Base-by-base conservation (phyloP, 2,888 invertebrate genomes). In the Meliscaeva auricollis region DNA sequence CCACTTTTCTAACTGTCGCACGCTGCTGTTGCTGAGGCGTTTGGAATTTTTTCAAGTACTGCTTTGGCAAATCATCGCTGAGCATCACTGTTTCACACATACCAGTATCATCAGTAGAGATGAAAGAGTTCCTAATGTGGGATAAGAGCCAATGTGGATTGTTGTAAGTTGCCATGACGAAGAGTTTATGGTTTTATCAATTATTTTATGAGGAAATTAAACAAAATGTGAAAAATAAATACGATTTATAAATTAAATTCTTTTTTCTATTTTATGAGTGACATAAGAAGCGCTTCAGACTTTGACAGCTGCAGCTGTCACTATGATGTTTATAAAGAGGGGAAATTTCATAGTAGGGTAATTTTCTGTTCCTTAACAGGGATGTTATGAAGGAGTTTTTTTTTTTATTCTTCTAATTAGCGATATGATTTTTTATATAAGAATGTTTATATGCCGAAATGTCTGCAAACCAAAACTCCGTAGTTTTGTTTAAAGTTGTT, bases 31-130 rank as follows among this genome's bases (percentile, higher is more conserved):
- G 85, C 38, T 87, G 83, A 6, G 73, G 81, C 0, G 88, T 93
- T 93, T 90, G 93, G 92, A 87, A 93, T 89, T 88, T 93, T 72
- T 93, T 91, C 80, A 93, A 93, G 74, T 94, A 91, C 88, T 94
- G 93, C 89, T 94, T 94, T 22, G 96, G 95, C 88, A 96, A 94
- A 92, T 96, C 95, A 91, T 98, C 97, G 72, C 96, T 96, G 38
- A 96, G 94, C 96, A 98, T 97, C 70, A 98, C 96, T 89, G 96
- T 94, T 92, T 98, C 98, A 92, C 98, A 98, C 94, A 98, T 96
- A 76, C 98, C 97, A 89, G 98, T 98, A 92, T 98, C 98, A 93
- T 99, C 98, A 22, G 98, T 97, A 26, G 97, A 97, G 90, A 98
- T 97, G 92, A 98, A 99, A 9, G 98, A 98, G 92, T 98, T 98